These are phyloP conservation scores for Eulacestoma nigropectus DNA, from an alignment of 2,113 vertebrate species.

Conservation along the genomic window DNA sequence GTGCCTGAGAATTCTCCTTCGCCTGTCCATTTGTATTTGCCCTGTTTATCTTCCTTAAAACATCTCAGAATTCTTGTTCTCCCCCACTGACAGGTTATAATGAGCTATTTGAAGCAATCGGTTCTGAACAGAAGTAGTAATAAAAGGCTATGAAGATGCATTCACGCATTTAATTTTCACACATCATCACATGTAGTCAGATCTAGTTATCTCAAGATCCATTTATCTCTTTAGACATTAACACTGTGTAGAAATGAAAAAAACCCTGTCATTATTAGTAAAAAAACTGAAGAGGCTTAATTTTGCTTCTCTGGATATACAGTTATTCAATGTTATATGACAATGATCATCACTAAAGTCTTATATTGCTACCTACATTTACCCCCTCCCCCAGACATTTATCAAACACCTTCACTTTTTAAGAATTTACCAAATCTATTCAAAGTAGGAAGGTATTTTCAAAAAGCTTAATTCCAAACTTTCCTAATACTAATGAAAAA, in stretches of 20 bases:
- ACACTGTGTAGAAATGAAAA: not conserved
- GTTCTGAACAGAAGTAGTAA: not conserved
- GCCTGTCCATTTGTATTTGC: not conserved
- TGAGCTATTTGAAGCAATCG: not conserved
- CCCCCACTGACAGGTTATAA: slow-evolving; percentile 45
- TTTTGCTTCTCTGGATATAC: not conserved
- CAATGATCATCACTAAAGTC: not conserved
- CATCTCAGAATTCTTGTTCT: slow-evolving; percentile 58
- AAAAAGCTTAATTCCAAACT: not conserved
- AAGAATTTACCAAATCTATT: not conserved
- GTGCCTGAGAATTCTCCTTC: not conserved
- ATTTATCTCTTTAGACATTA: not conserved
- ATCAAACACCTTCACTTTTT: not conserved
- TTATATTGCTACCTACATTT: not conserved
- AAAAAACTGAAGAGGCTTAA: not conserved
- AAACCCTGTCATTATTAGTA: not conserved
- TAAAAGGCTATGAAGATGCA: not conserved
- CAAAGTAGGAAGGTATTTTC: not conserved
- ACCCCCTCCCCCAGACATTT: not conserved
- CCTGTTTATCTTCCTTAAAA: slow-evolving; percentile 38
- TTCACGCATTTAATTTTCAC: not conserved
- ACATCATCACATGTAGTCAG: not conserved
- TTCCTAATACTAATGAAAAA: not conserved
- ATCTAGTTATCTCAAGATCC: not conserved
- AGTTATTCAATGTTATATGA: not conserved